Evolutionary conservation across 2,888 invertebrate species (phyloP), one percentile per base, ranked within the genome.

Genomic region (Serrognathus titanus): DNA sequence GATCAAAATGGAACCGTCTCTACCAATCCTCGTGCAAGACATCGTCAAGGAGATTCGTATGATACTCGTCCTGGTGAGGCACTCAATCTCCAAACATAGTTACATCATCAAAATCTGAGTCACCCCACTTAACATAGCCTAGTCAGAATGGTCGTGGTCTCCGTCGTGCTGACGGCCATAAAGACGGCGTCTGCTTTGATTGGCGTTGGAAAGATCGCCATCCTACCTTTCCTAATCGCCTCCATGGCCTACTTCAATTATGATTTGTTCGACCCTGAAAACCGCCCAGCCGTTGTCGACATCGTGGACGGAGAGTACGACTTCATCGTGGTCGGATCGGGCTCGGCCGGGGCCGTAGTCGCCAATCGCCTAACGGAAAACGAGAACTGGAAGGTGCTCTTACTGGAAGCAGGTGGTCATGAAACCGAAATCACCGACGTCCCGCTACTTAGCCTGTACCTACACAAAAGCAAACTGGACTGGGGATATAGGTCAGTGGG

Each of bases 361-460:
- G 92, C 91, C 0, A 93, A 91, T 62, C 80, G 95, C 41, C 77
- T 94, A 1, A 84, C 90, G 0, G 93, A 92, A 73, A 81, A 89
- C 13, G 82, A 86, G 3, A 82, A 85, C 6, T 93, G 92, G 91
- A 90, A 84, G 68, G 87, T 93, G 0, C 76, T 94, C 47, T 75
- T 94, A 9, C 69, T 94, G 45, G 94, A 94, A 75, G 93, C 93
- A 0, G 94, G 94, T 8, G 92, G 92, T 0, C 90, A 91, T 64
- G 93, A 94, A 74, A 92, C 90, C 0, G 92, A 92, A 71, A 88
- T 92, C 48, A 88, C 91, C 0, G 93, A 93, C 72, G 92, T 93
- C 3, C 94, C 93, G 0, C 81, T 92, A 48, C 77, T 94, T n/a
- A 93, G 93, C 41, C 75, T 94, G 46, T 94, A 92, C 75, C 81